These are phyloP conservation scores for Sylvia atricapilla DNA, from an alignment of 2,113 vertebrate genomes.

Conservation along the genomic window DNA sequence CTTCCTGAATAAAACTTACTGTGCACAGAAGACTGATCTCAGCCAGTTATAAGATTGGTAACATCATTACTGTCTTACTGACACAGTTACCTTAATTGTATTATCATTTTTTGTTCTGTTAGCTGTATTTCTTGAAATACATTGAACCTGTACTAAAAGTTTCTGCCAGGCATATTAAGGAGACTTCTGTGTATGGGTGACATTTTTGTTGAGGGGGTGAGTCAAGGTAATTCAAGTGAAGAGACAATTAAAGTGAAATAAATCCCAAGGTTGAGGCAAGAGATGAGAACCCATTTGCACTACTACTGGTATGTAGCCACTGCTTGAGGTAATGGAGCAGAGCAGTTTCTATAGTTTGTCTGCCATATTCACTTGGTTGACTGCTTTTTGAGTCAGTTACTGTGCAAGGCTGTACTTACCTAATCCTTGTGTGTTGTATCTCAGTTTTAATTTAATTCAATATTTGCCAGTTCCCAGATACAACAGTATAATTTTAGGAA, in stretches of 20 bases:
- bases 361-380: not conserved
- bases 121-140: not conserved
- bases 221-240: not conserved
- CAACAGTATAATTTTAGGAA: not conserved
- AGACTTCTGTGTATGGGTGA: not conserved
- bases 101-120: not conserved
- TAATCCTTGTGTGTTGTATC: not conserved
- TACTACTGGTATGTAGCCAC: not conserved
- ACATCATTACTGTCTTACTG: not conserved
- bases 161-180: not conserved
- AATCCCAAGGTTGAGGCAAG: not conserved
- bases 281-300: not conserved
- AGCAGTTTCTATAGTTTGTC: not conserved
- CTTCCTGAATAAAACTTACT: not conserved
- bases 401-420: not conserved
- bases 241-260: not conserved
- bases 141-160: not conserved
- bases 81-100: not conserved
- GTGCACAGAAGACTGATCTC: not conserved
- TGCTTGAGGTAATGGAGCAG: not conserved
- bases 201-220: not conserved
- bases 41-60: not conserved
- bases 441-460: not conserved
- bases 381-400: not conserved
- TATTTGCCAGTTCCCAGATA: not conserved